Evolutionary conservation across 2,797 vertebrate species (phyloP), one percentile per base, ranked within the genome.

Genomic region (Microctenopoma lineatum): DNA sequence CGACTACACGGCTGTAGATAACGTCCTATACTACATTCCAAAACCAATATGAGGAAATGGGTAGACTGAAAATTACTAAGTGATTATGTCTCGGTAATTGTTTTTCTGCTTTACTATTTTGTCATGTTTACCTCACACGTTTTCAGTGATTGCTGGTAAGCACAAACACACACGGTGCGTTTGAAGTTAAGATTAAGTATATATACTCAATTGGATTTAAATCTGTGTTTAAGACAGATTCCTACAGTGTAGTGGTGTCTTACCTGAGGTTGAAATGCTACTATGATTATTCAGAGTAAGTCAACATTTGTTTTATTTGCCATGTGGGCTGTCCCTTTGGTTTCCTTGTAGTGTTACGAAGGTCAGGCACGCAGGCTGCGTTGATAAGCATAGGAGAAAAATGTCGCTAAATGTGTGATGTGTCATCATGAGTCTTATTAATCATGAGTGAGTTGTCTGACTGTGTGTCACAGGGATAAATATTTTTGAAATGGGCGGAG

Each of bases 221-320:
- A 14, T 55, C 9, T 39, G 56, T 44, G 18, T 60, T 16, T 27
- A 0, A 25, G 42, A n/a, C 7, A 6, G 47, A n/a, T 13, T 1
- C 1, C 46, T 52, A 46, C 60, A 27, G 27, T 38, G 25, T 14
- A n/a, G 34, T 12, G 39, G 4, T 60, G 3, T 39, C 10, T 6
- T 18, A 11, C 14, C 16, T 39, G 2, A 4, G 51, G 5, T 12
- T 60, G 42, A 67, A 46, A 7, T 8, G 4, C 12, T 45, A 8
- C 42, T n/a, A 14, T 9, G 41, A 21, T 63, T 57, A 70, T 18
- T 69, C 52, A 38, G 25, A 15, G 9, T 26, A 56, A 44, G 56
- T 72, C 36, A 80, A 51, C 45, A 60, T 47, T 54, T 51, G 44
- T 70, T 2, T 16, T 66, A 36, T 70, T 75, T 66, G 52, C 47